These are phyloP conservation scores for pig (Sus scrofa) DNA, from an alignment of 2,113 vertebrate genomes.

Conservation along the genomic window DNA sequence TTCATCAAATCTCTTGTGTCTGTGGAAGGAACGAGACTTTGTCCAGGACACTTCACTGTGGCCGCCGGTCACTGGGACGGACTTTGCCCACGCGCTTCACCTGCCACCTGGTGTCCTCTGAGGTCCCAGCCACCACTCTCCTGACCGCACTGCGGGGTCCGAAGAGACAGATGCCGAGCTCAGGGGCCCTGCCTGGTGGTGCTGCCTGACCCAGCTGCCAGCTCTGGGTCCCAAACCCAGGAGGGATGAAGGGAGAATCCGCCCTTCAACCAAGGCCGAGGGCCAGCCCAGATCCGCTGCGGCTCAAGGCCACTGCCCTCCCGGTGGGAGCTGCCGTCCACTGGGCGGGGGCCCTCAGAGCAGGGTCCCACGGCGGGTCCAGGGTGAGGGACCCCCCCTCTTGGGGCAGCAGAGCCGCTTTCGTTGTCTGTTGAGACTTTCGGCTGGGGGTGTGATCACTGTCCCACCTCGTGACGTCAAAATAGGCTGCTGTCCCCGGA, in stretches of 20 bases:
- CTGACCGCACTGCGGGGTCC: no score
- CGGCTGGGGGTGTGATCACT: conserved; percentile 81
- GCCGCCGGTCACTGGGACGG: not conserved
- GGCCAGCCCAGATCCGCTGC: not conserved
- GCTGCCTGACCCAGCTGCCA: not conserved
- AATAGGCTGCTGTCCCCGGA: conserved; percentile 90
- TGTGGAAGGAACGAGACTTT: not conserved
- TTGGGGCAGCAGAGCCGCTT: conserved; percentile 49
- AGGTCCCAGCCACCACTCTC: not conserved
- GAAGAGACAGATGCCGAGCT: not conserved
- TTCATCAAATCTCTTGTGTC: not conserved
- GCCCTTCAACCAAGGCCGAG: not conserved
- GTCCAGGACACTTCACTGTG: accelerated
- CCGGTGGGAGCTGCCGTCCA: accelerated
- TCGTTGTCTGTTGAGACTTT: conserved; percentile 74
- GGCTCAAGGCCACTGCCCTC: not conserved
- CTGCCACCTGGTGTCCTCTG: not conserved
- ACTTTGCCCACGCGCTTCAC: not conserved
- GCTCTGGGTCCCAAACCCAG: not conserved
- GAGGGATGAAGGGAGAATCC: not conserved
- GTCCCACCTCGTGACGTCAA: conserved; percentile 86
- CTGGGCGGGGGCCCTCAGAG: not conserved
- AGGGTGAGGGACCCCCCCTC: accelerated
- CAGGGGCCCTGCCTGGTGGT: not conserved
- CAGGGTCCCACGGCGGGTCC: not conserved